Evolutionary conservation across 2,797 vertebrate species (phyloP), one percentile per base, ranked within the genome.

Genomic region (Chelonia mydas): DNA sequence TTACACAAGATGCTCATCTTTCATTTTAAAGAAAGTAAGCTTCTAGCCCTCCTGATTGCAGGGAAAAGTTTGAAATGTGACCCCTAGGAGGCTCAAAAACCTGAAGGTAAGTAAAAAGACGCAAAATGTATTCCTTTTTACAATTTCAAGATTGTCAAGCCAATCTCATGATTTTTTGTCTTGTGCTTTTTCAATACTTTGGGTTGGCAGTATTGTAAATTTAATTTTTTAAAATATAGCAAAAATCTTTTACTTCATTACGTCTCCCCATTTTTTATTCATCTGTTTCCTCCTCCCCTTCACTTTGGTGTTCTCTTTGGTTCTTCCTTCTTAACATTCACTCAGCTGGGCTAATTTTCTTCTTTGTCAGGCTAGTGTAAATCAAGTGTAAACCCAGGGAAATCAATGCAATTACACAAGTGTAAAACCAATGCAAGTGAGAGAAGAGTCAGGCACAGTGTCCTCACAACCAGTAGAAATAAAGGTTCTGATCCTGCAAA

Each of bases 141-240:
- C 87, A 41, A 79, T 19, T 1, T 87, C 94, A 83, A 37, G 79
- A 23, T n/a, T 79, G 53, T 91, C 1, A 10, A 88, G 2, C 12
- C 3, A 86, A 45, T 84, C 33, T 90, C 76, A 55, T n/a, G 12
- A 51, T 27, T n/a, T 17, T 4, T 77, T 80, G 50, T 68, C 76
- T 21, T 27, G 47, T 8, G 28, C n/a, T 90, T 89, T 96, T 90
- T 83, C 41, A 45, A 16, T 88, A 72, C 27, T 88, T 91, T 61
- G n/a, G 93, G 77, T 13, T 27, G 1, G 81, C 53, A 83, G 16
- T 45, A n/a, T 2, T 49, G 15, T 78, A 21, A 87, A 55, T 76
- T 86, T 86, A 77, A 37, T 15, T 89, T 7, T 89, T 7, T 1
- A 80, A 31, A 86, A 93, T 92, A 87, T 25, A 84, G 1, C 5